Conservation (phyloP, 1,140 invertebrate genomes). For the Riptortus pedestris region DNA sequence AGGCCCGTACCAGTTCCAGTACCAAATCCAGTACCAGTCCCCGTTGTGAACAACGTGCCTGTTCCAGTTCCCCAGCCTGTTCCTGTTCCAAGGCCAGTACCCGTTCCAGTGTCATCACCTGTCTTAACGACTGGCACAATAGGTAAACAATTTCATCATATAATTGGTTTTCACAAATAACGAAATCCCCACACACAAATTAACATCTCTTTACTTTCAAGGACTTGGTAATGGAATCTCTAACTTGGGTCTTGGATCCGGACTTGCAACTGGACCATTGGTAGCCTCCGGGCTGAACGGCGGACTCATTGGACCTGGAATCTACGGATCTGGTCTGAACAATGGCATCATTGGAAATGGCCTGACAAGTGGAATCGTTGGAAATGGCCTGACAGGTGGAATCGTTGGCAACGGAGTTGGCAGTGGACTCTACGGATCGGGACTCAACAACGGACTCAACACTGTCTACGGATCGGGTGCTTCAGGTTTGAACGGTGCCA, state of each 20-base stretch:
- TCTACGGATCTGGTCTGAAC: too few relatives aligned
- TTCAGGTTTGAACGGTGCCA: neutral
- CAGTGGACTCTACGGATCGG: neutral
- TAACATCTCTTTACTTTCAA: neutral
- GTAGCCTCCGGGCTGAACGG: too few relatives aligned
- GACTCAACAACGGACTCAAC: neutral
- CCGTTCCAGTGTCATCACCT: neutral
- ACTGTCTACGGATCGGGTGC: neutral
- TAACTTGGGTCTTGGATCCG: too few relatives aligned
- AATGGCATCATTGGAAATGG: neutral
- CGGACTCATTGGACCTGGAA: too few relatives aligned
- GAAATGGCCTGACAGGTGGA: neutral
- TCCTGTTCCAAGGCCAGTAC: neutral
- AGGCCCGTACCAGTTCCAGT: neutral
- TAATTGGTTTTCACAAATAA: neutral
- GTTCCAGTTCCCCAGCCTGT: neutral
- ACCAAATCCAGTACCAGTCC: conserved; percentile 10
- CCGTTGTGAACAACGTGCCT: conserved; percentile 23
- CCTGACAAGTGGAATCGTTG: neutral
- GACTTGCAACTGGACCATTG: too few relatives aligned
- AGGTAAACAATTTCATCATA: neutral
- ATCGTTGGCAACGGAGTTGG: neutral
- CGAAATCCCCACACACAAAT: neutral
- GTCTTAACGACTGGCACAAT: neutral
- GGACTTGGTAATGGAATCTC: too few relatives aligned